Evolutionary conservation across 2,888 invertebrate species (phyloP), one percentile per base, ranked within the genome.

Genomic region (Drosophila percnosoma): DNA sequence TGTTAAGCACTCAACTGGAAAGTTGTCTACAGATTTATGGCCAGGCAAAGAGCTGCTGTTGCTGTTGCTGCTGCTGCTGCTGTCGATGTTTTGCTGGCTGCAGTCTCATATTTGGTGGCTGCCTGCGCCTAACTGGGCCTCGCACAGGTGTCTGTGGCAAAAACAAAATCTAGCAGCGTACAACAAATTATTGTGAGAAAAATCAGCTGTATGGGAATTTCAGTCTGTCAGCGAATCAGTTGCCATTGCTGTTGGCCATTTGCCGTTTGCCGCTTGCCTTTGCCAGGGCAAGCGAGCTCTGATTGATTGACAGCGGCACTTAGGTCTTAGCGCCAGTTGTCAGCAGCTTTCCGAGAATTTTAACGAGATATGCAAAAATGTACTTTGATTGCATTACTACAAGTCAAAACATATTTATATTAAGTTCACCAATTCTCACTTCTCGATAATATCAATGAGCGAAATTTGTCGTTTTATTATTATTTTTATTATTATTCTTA

Each of bases 121-220:
- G 68, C 60, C 60, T 68, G 62, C 60, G 60, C 61, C 67, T 76
- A 77, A 72, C 81, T 82, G 63, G 71, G 75, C 75, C 74, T 75
- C 49, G 69, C 89, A 83, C 84, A 84, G 87, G 84, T 84, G 84
- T 84, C 90, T 85, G 70, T 71, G 77, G 64, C 65, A 65, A 68
- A 58, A 53, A 45, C 68, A 69, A 75, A 77, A 72, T 76, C 85
- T 76, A 89, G 75, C 88, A 70, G 82, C 27, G 42, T 51, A 72
- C 73, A 85, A 85, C 90, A 90, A 85, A 88, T 89, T 85, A 85
- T 85, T 85, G 90, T 90, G 88, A 88, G 85, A 90, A 90, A 89
- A 87, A 85, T 87, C 87, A 87, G 79, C 78, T 84, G 68, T 69
- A 75, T 76, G 81, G 76, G 68, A 68, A 76, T 65, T 65, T 31